Percentiles rank a stretch among this genome's conserved stretches.
These are phyloP conservation scores for Hypomecis atomaria DNA, from an alignment of 2,888 invertebrate genomes.

Conservation along the genomic window DNA sequence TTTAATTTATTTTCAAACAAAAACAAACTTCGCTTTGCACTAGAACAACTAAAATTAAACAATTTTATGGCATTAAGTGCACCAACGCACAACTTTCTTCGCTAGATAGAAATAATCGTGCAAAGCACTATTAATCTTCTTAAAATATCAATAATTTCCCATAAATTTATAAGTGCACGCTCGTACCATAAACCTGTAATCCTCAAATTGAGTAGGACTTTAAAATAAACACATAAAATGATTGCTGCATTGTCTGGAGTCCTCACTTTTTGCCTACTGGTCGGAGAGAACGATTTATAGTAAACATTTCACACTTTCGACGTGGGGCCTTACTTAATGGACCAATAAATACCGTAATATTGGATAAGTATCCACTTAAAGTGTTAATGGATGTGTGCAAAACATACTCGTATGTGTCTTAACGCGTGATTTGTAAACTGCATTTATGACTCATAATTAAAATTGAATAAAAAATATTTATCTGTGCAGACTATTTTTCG, in stretches of 20 bases:
- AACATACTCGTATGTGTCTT: slow-evolving; percentile 10
- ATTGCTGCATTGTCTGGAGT: slow-evolving; percentile 6
- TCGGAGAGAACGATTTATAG: slow-evolving; percentile 2
- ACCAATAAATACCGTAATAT: slow-evolving; percentile 20
- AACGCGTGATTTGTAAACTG: slow-evolving; percentile 5
- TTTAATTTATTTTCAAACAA: no score
- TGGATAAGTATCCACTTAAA: slow-evolving; percentile 15
- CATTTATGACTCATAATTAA: slow-evolving; percentile 9
- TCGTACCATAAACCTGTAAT: slow-evolving; percentile 5
- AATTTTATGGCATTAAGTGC: no score
- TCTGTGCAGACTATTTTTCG: no score
- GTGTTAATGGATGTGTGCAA: slow-evolving; percentile 11
- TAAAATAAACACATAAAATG: slow-evolving; percentile 4
- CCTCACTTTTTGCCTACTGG: slow-evolving; percentile 2
- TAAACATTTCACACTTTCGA: slow-evolving; percentile 23
- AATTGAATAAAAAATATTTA: neutral
- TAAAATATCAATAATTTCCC: neutral
- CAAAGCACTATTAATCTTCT: no score
- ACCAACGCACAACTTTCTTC: no score
- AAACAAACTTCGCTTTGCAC: no score
- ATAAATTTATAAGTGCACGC: neutral
- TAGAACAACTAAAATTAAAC: no score
- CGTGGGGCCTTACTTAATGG: slow-evolving; percentile 15
- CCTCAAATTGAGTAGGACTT: neutral
- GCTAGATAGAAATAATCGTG: no score